Evolutionary conservation across 1,140 invertebrate genomes (phyloP), one percentile per base, ranked within the genome.

Genomic region (Forficula auricularia): DNA sequence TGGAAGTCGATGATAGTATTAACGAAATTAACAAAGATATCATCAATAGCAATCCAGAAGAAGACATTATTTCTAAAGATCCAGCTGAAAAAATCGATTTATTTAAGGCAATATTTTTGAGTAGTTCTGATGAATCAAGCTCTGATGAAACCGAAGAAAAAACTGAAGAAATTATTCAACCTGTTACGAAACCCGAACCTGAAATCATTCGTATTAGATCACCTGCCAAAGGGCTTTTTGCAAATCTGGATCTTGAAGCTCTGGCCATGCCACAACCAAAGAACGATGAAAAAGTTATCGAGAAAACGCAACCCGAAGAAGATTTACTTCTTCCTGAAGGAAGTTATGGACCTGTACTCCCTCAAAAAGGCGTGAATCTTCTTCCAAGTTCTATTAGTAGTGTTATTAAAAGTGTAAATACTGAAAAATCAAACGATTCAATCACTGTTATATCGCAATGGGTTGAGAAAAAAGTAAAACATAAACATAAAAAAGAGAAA

Each of bases 211-310:
- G 74, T 40, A 81, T 79, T 43, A 67, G 59, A 8, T 79, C 75
- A 3, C 76, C 77, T 1, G 72, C 76, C 1, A 64, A 73, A 45
- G 79, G 78, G 2, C 78, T 82, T 40, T 84, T 84, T 52, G 77
- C 77, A 0, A 75, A 79, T 46, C 58, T 84, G 16, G 74, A 80
- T 60, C 66, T 79, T 10, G 72, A 77, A 46, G 38, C 38, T 52
- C 7, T 48, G 4, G 22, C 43, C 47, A 41, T 45, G 31, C 45
- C 18, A 18, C 38, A 38, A 14, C 42, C 3, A 39, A 41, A 20
- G 14, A 30, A 34, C 46, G 31, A 20, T 7, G 27, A 27, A 16
- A 18, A 12, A 8, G 38, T 13, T 12, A 9, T 10, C 12, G 40
- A 27, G 33, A 44, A 46, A 36, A 33, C 42, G 16, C 43, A 42